Evolutionary conservation across 2,113 vertebrate genomes (phyloP).

Genomic region (Cinclus mexicanus): DNA sequence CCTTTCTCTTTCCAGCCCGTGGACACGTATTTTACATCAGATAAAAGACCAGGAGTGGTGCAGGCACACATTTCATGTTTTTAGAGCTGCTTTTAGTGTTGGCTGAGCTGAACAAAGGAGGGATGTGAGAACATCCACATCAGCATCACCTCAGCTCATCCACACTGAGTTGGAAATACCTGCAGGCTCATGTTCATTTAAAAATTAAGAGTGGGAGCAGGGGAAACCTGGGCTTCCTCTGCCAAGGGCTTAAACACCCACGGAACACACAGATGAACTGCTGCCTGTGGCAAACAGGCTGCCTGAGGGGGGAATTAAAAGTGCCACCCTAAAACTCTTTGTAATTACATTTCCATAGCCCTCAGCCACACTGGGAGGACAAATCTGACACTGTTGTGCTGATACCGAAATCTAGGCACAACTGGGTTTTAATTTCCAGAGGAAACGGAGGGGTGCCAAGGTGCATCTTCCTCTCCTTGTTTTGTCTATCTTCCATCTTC

Average conservation of each 20-base stretch:
- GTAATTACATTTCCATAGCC: neutral
- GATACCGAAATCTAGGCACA: neutral
- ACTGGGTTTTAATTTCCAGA: neutral
- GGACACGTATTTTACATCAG: neutral
- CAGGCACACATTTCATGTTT: neutral
- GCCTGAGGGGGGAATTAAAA: conserved; percentile 20
- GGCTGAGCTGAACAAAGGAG: neutral
- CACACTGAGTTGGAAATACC: neutral
- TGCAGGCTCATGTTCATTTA: neutral
- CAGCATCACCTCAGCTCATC: neutral
- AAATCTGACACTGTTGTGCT: neutral
- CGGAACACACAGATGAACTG: neutral
- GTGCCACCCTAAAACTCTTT: neutral
- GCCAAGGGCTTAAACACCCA: neutral
- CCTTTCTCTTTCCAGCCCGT: neutral
- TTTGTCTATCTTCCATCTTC: neutral
- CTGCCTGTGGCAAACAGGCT: conserved; percentile 33
- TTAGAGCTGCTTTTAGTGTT: neutral
- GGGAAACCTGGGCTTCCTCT: neutral
- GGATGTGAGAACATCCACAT: neutral
- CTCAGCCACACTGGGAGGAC: neutral
- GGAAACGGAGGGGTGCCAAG: neutral
- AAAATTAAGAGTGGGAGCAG: neutral
- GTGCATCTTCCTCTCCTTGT: neutral
- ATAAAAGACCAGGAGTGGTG: neutral